Evolutionary conservation across 2,797 vertebrate genomes (phyloP).

Genomic region (Argya squamiceps): DNA sequence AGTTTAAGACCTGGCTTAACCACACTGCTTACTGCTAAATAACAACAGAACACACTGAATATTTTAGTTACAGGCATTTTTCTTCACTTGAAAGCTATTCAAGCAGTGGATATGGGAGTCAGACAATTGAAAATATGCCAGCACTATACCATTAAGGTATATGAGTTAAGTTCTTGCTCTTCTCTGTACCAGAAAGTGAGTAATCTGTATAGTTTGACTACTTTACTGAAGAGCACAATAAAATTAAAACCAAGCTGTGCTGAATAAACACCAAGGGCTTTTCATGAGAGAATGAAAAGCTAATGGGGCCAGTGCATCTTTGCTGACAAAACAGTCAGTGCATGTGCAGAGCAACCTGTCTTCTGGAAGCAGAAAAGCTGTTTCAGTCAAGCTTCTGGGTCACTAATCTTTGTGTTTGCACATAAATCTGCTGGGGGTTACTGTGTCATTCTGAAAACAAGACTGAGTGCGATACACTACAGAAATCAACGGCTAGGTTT

Average conservation of each 20-base stretch:
- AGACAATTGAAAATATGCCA: neutral
- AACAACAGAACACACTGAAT: conserved; percentile 36
- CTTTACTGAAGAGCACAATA: conserved; percentile 13
- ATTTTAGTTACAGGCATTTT: conserved; percentile 29
- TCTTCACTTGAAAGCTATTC: conserved; percentile 44
- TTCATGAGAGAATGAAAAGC: conserved; percentile 34
- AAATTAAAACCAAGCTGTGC: conserved; percentile 55
- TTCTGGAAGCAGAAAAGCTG: conserved; percentile 53
- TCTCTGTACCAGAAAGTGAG: neutral
- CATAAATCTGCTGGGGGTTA: conserved; percentile 42
- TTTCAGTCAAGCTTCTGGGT: conserved; percentile 54
- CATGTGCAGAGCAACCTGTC: conserved; percentile 32
- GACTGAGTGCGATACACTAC: neutral
- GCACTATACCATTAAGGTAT: neutral
- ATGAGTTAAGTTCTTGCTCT: conserved; percentile 12
- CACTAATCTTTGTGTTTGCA: conserved; percentile 45
- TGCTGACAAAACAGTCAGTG: neutral
- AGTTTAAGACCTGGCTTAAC: conserved; percentile 55
- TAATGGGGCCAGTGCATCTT: conserved; percentile 33
- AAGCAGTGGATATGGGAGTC: neutral
- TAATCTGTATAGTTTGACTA: neutral
- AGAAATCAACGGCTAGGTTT: conserved; percentile 30
- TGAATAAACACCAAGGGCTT: neutral
- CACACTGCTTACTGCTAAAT: conserved; percentile 35
- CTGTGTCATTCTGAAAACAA: conserved; percentile 54